These are phyloP conservation scores for Synchiropus splendidus DNA, from an alignment of 2,113 vertebrate genomes.

Conservation along the genomic window DNA sequence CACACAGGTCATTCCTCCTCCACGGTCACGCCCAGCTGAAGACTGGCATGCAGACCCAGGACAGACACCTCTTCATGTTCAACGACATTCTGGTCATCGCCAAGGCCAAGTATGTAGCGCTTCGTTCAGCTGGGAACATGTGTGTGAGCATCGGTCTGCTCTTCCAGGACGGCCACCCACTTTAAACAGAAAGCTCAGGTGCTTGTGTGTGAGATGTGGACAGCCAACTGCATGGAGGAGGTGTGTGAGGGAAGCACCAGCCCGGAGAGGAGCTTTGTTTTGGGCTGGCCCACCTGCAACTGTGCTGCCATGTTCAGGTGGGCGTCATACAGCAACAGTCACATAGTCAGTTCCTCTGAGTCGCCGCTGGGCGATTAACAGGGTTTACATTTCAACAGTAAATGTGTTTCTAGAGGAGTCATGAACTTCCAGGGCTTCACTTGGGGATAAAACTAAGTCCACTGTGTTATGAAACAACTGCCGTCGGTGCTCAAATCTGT, in stretches of 20 bases:
- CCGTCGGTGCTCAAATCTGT: too few species aligned
- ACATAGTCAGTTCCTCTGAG: neutral
- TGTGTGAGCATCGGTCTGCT: neutral
- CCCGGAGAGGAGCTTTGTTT: constrained; percentile 79
- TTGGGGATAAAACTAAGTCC: neutral
- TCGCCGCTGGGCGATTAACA: constrained; percentile 2
- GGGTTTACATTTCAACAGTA: constrained; percentile 8
- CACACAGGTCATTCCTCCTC: constrained; percentile 43
- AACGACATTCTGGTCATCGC: constrained; percentile 48
- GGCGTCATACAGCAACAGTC: constrained; percentile 2
- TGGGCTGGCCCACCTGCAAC: constrained; percentile 95
- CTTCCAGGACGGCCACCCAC: constrained; percentile 59
- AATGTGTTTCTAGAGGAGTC: constrained; percentile 1
- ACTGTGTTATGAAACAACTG: neutral
- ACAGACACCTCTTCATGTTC: constrained; percentile 62
- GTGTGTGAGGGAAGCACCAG: constrained; percentile 84
- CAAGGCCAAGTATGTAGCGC: constrained; percentile 55
- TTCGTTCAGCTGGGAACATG: neutral
- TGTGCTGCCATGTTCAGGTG: constrained; percentile 90
- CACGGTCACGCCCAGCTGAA: constrained; percentile 53
- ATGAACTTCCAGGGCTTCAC: neutral
- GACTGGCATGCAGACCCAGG: constrained; percentile 62
- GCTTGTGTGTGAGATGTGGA: constrained; percentile 87
- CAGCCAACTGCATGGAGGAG: constrained; percentile 82
- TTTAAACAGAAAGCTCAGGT: constrained; percentile 80